phyloP scores from a whole-genome alignment of 2,888 invertebrate genomes.

The Tiphia femorata region DNA sequence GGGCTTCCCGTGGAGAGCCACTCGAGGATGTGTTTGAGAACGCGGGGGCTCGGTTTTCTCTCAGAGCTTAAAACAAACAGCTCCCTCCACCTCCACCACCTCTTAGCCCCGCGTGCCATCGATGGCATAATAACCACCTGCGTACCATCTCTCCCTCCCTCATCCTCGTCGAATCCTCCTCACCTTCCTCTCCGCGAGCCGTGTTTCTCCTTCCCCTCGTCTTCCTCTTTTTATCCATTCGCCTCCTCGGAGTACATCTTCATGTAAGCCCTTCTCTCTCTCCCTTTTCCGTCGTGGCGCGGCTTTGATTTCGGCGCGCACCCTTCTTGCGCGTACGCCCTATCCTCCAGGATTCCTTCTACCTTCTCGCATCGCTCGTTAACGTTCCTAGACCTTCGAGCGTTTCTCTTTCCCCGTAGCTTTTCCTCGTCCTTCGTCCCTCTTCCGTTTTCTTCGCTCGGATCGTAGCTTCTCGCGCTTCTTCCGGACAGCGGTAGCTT shows the following conservation, averaged over 20 bases:
- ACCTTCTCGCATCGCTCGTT: no score
- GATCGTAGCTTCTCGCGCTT: no score
- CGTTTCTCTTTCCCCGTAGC: background rate
- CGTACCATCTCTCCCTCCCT: slow-evolving; percentile 5
- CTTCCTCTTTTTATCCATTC: background rate
- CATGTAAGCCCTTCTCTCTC: background rate
- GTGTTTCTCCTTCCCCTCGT: no score
- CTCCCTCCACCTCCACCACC: no score
- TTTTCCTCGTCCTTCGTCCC: slow-evolving; percentile 3
- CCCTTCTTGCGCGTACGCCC: background rate
- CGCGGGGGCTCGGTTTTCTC: slow-evolving; percentile 50
- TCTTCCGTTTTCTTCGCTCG: slow-evolving; percentile 1
- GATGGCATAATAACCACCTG: slow-evolving; percentile 56
- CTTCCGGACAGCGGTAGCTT: no score
- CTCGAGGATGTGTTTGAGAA: slow-evolving; percentile 56
- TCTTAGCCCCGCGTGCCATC: no score
- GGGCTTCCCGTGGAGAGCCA: slow-evolving; percentile 59
- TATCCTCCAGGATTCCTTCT: no score
- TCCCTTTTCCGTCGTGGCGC: background rate
- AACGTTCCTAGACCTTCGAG: background rate
- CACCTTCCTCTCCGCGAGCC: slow-evolving; percentile 13
- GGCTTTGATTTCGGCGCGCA: background rate
- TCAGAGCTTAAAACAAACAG: slow-evolving; percentile 50
- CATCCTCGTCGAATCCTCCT: slow-evolving; percentile 1
- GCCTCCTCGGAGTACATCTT: background rate